Conservation (phyloP, 1,140 invertebrate genomes). For the Gonatopus flavifemur region DNA sequence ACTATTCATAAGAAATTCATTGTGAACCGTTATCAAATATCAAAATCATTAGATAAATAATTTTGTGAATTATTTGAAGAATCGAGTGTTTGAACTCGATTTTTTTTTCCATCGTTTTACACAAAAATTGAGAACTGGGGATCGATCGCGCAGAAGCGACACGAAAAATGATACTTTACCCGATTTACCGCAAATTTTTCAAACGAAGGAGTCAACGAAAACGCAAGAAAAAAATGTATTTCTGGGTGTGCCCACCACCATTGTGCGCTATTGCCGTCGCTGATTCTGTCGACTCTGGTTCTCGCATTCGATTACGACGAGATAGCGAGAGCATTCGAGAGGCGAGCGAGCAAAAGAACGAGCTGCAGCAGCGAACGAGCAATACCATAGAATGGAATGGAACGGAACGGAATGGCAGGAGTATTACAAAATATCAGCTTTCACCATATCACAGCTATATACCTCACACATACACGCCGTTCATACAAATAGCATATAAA, state of each 20-base stretch:
- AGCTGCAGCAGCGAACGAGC: constrained; percentile 29
- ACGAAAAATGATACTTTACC: no score
- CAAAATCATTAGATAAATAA: no score
- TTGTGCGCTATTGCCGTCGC: constrained; percentile 26
- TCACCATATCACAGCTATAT: constrained; percentile 55
- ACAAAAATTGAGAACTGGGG: no score
- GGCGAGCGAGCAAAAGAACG: constrained; percentile 24
- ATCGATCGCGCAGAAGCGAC: no score
- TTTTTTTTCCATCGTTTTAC: no score
- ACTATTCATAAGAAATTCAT: no score
- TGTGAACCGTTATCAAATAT: no score
- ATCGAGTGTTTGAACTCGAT: no score
- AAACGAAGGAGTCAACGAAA: neutral
- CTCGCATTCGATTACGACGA: constrained; percentile 31
- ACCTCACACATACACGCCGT: no score
- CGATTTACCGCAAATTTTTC: no score
- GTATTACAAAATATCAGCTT: constrained; percentile 62
- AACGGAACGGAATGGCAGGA: constrained; percentile 51
- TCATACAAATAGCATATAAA: no score
- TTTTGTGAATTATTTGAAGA: no score
- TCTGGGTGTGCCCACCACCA: constrained; percentile 33
- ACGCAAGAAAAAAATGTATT: constrained; percentile 29
- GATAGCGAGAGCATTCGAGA: constrained; percentile 4
- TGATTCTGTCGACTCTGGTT: constrained; percentile 7
- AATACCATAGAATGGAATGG: constrained; percentile 47